These are phyloP conservation scores for Tribolium madens DNA, from an alignment of 1,140 invertebrate genomes.

Conservation along the genomic window DNA sequence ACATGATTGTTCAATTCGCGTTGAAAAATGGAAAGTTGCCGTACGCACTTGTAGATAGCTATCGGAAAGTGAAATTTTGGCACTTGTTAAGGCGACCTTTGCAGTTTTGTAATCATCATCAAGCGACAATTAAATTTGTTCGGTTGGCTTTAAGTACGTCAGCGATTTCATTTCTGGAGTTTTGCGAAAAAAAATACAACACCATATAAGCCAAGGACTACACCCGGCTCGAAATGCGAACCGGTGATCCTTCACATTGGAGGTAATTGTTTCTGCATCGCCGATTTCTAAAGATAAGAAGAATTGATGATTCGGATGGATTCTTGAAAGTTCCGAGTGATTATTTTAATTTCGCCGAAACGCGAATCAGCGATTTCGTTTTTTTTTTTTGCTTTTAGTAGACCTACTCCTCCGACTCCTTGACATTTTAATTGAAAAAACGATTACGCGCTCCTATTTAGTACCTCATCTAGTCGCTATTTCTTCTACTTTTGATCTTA, in stretches of 20 bases:
- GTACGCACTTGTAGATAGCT: neutral
- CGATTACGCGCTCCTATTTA: neutral
- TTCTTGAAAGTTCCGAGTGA: neutral
- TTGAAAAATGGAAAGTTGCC: neutral
- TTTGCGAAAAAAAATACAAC: neutral
- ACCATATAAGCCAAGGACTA: conserved; percentile 25
- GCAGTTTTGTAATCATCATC: neutral
- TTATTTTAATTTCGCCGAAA: neutral
- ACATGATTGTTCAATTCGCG: conserved; percentile 4
- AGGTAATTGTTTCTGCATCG: neutral
- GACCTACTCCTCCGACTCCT: neutral
- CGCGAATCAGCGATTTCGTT: neutral
- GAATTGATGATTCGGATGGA: neutral
- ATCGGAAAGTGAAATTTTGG: neutral
- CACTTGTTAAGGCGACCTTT: neutral
- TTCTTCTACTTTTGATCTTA: neutral
- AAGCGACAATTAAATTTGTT: conserved; percentile 2
- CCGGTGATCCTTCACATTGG: neutral
- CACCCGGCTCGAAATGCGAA: neutral
- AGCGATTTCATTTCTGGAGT: neutral
- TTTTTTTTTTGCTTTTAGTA: neutral
- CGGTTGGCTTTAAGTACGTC: neutral
- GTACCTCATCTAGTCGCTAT: neutral
- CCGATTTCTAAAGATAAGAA: neutral
- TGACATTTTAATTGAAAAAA: neutral